A percentile compares a stretch with the other conserved stretches of the same genome.
Evolutionary conservation across 2,113 vertebrate species (phyloP).

Genomic region (Orientallactaga bullata): DNA sequence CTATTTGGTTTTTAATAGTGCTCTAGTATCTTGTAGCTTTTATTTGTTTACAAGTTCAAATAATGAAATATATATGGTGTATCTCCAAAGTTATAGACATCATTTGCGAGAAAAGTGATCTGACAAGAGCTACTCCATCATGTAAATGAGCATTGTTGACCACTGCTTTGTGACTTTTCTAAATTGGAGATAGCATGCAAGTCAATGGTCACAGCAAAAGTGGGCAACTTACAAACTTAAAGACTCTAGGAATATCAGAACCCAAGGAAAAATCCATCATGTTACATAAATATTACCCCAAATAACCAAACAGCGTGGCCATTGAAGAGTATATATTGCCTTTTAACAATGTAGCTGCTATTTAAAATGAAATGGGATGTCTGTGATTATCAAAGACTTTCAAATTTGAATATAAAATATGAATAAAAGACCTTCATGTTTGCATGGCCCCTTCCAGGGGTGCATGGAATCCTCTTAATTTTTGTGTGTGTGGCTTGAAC

Average conservation of each 20-base stretch:
- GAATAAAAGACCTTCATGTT: not conserved
- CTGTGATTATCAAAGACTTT: slow-evolving; percentile 1
- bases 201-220: not conserved
- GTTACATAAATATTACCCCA: not conserved
- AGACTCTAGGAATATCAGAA: not conserved
- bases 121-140: not conserved
- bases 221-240: not conserved
- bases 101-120: not conserved
- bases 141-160: not conserved
- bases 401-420: not conserved
- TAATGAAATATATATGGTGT: too few species aligned
- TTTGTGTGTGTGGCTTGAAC: not conserved
- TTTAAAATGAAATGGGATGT: not conserved
- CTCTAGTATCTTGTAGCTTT: not conserved
- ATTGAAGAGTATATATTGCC: not conserved
- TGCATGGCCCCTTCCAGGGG: too few species aligned
- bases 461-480: not conserved
- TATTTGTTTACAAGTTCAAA: not conserved
- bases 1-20: not conserved
- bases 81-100: not conserved
- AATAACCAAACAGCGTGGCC: not conserved
- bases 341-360: not conserved
- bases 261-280: not conserved
- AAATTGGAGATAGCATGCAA: not conserved
- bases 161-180: not conserved